These are phyloP conservation scores for Bembecia ichneumoniformis DNA, from an alignment of 2,888 invertebrate genomes.

Conservation along the genomic window DNA sequence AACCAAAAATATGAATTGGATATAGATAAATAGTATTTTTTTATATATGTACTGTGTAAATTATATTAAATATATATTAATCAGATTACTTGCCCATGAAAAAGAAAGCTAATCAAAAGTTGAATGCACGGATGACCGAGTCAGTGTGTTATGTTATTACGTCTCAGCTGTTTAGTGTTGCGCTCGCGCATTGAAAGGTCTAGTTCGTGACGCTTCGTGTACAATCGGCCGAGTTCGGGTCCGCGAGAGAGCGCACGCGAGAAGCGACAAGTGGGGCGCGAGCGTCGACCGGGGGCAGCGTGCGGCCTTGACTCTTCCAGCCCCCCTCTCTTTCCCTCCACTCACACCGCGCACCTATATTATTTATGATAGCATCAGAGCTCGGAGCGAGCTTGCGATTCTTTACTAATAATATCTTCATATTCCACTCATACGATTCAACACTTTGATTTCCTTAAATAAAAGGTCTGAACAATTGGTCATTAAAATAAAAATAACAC, in stretches of 20 bases:
- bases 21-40: too few species aligned
- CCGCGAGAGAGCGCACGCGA: constrained; percentile 42
- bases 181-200: constrained; percentile 63
- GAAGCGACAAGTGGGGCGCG: constrained; percentile 66
- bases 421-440: constrained; percentile 67
- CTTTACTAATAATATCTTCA: constrained; percentile 69
- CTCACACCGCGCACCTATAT: constrained; percentile 55
- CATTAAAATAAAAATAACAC: not conserved
- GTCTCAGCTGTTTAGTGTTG: constrained; percentile 67
- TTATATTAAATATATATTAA: not conserved
- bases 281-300: constrained; percentile 86
- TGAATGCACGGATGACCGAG: constrained; percentile 73
- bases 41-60: too few species aligned
- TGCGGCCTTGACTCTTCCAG: constrained; percentile 80
- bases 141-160: constrained; percentile 72
- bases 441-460: constrained; percentile 44
- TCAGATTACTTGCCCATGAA: constrained; percentile 44
- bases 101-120: constrained; percentile 71
- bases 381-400: constrained; percentile 64
- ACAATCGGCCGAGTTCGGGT: constrained; percentile 40
- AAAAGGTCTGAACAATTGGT: constrained; percentile 10
- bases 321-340: constrained; percentile 19
- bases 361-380: constrained; percentile 71
- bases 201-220: constrained; percentile 60
- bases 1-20: too few species aligned